These are phyloP conservation scores for Columba janthina DNA, from an alignment of 2,113 vertebrate species.

Conservation along the genomic window DNA sequence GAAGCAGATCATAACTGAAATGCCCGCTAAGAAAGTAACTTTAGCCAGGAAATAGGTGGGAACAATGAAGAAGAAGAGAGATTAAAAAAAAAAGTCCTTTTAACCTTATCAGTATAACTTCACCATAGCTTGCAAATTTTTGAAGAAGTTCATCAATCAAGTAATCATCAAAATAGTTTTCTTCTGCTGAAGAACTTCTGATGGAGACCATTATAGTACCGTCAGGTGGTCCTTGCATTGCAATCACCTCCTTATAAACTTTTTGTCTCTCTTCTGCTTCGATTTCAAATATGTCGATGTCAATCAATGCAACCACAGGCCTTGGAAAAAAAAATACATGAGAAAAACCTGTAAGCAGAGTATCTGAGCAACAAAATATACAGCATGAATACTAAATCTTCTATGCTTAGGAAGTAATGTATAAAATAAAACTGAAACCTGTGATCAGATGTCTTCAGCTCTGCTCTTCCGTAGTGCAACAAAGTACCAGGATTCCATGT, in stretches of 20 bases:
- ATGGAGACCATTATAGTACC: constrained; percentile 94
- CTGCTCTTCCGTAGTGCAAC: constrained; percentile 93
- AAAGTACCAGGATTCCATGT: constrained; percentile 89
- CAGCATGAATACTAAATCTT: not conserved
- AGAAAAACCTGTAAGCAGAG: not conserved
- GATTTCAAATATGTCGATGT: constrained; percentile 95
- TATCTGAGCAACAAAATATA: not conserved
- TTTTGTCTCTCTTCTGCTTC: constrained; percentile 92
- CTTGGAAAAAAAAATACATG: constrained; percentile 58
- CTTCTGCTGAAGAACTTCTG: constrained; percentile 82
- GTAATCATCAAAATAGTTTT: constrained; percentile 89
- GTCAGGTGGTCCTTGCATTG: constrained; percentile 92
- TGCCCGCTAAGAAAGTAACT: not conserved
- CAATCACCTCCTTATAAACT: constrained; percentile 94
- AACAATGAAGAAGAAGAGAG: not conserved
- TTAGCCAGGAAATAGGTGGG: not conserved
- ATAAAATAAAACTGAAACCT: constrained; percentile 77
- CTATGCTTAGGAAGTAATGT: not conserved
- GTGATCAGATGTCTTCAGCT: constrained; percentile 98
- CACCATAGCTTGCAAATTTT: constrained; percentile 90
- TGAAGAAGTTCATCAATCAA: constrained; percentile 95
- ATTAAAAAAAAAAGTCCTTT: not conserved
- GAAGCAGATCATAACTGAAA: not conserved
- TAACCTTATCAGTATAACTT: constrained; percentile 97
- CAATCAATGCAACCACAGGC: constrained; percentile 93